Evolutionary conservation across 2,797 vertebrate species (phyloP), one percentile per base, ranked within the genome.

Genomic region (Eidolon dupreanum): DNA sequence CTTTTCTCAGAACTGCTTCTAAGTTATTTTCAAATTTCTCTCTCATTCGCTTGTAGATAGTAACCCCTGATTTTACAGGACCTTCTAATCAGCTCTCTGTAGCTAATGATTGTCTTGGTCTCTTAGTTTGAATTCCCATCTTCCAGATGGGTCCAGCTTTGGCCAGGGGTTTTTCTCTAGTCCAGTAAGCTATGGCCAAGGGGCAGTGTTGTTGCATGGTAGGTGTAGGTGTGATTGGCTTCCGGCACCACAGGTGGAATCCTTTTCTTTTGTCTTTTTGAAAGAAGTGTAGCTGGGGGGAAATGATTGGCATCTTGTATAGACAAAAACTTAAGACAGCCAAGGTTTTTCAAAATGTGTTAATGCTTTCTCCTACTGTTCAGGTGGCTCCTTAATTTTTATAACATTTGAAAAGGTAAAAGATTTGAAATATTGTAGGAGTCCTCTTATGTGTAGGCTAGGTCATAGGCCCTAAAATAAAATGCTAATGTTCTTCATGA

Each of bases 111-210:
- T 92, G 22, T 94, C 74, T 94, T 86, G 53, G 38, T 77, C 38
- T 89, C n/a, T 73, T 65, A 94, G 90, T 94, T 75, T 92, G 84
- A 88, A 79, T 96, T 87, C 31, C 65, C 41, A 59, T 91, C 24
- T 88, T 71, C 65, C 71, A 93, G 77, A 26, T 96, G 26, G 33
- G 51, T 83, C 49, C 20, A 78, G 41, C 31, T 63, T 94, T 73
- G 41, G 46, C 22, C n/a, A 82, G n/a, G 49, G 17, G 0, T 82
- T 95, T 93, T 26, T 78, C n/a, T 90, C 3, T 88, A 66, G 55
- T 73, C 19, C 24, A 59, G 1, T 87, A 78, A 66, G 71, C 75
- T 51, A 38, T 19, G 57, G 57, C 49, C 20, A 57, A 87, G 28
- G 66, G 71, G 19, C 83, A 88, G 38, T 73, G 65, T 41, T 73